A percentile compares a stretch with the other conserved stretches of the same genome.
Conservation (phyloP, 2,888 invertebrate genomes). For the Brachynemurus nebulosus region DNA sequence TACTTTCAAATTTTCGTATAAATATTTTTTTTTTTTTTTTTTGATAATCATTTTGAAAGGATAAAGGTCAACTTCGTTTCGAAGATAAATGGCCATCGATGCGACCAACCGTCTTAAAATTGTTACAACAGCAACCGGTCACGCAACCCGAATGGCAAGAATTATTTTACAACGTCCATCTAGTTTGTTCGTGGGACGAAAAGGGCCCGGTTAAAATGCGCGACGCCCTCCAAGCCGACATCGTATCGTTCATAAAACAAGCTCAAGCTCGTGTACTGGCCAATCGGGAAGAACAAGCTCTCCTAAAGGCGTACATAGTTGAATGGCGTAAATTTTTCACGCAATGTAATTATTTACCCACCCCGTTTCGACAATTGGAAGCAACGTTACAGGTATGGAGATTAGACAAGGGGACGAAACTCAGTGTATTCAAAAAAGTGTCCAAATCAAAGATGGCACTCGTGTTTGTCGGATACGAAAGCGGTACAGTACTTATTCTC, state of each 20-base stretch:
- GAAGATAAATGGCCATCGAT: constrained; percentile 96
- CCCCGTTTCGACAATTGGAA: constrained; percentile 89
- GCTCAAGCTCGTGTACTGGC: constrained; percentile 81
- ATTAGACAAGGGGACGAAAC: too few species aligned
- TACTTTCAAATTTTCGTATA: too few species aligned
- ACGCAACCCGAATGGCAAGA: constrained; percentile 95
- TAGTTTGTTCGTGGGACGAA: constrained; percentile 95
- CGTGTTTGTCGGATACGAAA: too few species aligned
- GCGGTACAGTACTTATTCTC: too few species aligned
- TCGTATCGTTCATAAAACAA: constrained; percentile 85
- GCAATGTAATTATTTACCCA: constrained; percentile 92
- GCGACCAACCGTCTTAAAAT: constrained; percentile 84
- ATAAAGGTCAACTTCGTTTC: constrained; percentile 72
- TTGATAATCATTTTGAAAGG: too few species aligned
- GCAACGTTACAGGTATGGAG: constrained; percentile 69
- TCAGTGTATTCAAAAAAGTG: too few species aligned
- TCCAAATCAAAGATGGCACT: too few species aligned
- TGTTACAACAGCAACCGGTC: constrained; percentile 88
- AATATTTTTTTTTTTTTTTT: too few species aligned
- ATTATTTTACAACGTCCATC: constrained; percentile 89
- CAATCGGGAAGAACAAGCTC: constrained; percentile 87
- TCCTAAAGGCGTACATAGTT: constrained; percentile 89
- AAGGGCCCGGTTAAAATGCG: constrained; percentile 80
- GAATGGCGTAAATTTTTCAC: constrained; percentile 99
- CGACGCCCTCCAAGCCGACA: constrained; percentile 81